A percentile compares a stretch with the other conserved stretches of the same genome.
These are phyloP conservation scores for Lipophrys pholis DNA, from an alignment of 2,113 vertebrate genomes.

Conservation along the genomic window DNA sequence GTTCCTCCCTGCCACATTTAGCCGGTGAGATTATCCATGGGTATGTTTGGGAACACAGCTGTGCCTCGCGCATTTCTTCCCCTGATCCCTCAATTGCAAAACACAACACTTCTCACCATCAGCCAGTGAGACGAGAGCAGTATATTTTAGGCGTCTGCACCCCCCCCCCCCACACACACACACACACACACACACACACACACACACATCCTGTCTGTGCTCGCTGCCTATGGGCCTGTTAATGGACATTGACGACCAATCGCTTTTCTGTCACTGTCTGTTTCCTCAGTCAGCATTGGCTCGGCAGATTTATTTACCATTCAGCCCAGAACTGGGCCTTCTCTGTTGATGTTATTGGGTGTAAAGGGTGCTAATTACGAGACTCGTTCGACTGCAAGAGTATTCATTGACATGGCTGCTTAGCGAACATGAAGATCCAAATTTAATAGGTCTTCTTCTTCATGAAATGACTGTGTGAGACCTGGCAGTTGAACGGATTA, in stretches of 20 bases:
- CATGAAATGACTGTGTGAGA: background rate
- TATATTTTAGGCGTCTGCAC: background rate
- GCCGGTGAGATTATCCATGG: constrained; percentile 67
- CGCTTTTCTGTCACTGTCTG: constrained; percentile 11
- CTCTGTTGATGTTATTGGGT: constrained; percentile 2
- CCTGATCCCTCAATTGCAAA: constrained; percentile 43
- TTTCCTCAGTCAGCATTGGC: constrained; percentile 48
- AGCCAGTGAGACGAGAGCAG: constrained; percentile 3
- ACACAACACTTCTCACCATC: constrained; percentile 27
- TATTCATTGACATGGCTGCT: constrained; percentile 18
- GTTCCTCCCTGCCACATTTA: constrained; percentile 45
- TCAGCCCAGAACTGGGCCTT: background rate
- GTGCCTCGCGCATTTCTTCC: constrained; percentile 53
- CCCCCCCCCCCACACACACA: too few species aligned
- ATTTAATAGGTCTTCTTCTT: too few species aligned
- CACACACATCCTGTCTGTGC: background rate
- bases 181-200: background rate
- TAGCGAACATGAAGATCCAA: background rate
- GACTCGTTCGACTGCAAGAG: background rate
- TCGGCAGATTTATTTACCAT: background rate
- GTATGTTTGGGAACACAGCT: constrained; percentile 80
- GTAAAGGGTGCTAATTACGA: constrained; percentile 1
- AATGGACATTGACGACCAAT: constrained; percentile 41
- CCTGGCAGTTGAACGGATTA: background rate
- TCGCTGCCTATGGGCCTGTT: constrained; percentile 16